Percentiles rank a stretch among this genome's conserved stretches.
Evolutionary conservation across 2,113 vertebrate genomes (phyloP).

Genomic region (Hirundichthys speculiger): DNA sequence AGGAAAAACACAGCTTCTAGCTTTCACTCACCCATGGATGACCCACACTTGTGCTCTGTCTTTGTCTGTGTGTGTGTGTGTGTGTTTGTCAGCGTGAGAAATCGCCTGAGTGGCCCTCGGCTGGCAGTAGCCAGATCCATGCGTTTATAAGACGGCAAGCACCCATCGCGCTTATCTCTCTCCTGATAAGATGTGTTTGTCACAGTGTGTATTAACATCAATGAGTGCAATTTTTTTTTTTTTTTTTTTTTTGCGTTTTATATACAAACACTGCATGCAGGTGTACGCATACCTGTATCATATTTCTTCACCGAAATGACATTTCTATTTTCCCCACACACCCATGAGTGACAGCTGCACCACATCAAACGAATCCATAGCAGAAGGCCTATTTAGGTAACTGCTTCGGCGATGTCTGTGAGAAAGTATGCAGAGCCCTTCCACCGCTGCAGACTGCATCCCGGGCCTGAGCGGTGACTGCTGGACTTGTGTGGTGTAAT

Average conservation of each 20-base stretch:
- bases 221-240: neutral
- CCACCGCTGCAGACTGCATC: slow-evolving; percentile 50
- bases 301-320: slow-evolving; percentile 42
- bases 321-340: slow-evolving; percentile 46
- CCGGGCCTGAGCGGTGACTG: slow-evolving; percentile 54
- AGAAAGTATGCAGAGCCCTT: slow-evolving; percentile 66
- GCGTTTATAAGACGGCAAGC: slow-evolving; percentile 15
- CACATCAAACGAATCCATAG: slow-evolving; percentile 47
- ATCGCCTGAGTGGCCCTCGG: slow-evolving; percentile 46
- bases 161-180: slow-evolving; percentile 10
- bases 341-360: slow-evolving; percentile 49
- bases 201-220: slow-evolving; percentile 5
- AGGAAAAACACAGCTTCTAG: slow-evolving; percentile 71
- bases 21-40: slow-evolving; percentile 75
- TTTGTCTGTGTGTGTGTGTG: slow-evolving; percentile 43
- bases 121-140: slow-evolving; percentile 9
- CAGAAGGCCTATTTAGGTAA: slow-evolving; percentile 50
- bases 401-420: slow-evolving; percentile 58
- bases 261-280: neutral
- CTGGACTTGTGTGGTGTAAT: slow-evolving; percentile 60
- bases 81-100: slow-evolving; percentile 66
- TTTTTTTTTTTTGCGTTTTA: neutral
- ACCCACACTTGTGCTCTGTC: slow-evolving; percentile 57
- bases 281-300: slow-evolving; percentile 9
- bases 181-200: slow-evolving; percentile 1